These are phyloP conservation scores for Biston stratarius DNA, from an alignment of 2,888 invertebrate genomes.

Conservation along the genomic window DNA sequence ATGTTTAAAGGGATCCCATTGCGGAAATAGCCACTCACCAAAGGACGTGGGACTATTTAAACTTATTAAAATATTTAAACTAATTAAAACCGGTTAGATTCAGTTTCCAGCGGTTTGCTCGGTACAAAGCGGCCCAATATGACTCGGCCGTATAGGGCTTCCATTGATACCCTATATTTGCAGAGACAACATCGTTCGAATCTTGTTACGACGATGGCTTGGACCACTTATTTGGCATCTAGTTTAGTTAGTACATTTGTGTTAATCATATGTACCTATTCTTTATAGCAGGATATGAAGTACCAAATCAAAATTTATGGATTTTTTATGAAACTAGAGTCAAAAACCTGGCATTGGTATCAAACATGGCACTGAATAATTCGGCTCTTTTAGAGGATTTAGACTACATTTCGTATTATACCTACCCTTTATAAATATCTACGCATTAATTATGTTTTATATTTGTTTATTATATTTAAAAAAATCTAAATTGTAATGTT, in stretches of 20 bases:
- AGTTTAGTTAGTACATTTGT: conserved; percentile 30
- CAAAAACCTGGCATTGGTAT: too few species aligned
- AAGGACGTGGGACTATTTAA: conserved; percentile 55
- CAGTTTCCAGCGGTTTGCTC: conserved; percentile 18
- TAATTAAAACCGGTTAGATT: conserved; percentile 49
- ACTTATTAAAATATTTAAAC: conserved; percentile 56
- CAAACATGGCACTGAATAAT: too few species aligned
- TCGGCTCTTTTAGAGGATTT: too few species aligned
- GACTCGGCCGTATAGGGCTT: conserved; percentile 25
- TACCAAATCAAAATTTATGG: neutral
- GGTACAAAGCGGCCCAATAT: conserved; percentile 13
- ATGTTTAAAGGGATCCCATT: conserved; percentile 53
- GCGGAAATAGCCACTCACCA: conserved; percentile 66
- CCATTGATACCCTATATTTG: conserved; percentile 24
- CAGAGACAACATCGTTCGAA: conserved; percentile 13
- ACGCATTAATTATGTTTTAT: too few species aligned
- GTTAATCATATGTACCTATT: conserved; percentile 22
- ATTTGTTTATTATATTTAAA: too few species aligned
- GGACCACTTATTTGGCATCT: conserved; percentile 18
- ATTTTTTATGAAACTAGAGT: neutral
- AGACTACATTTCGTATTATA: too few species aligned
- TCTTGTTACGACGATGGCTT: conserved; percentile 29
- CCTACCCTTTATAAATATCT: too few species aligned
- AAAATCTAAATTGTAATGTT: too few species aligned
- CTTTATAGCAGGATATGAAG: neutral